Evolutionary conservation across 2,113 vertebrate species (phyloP), one percentile per base, ranked within the genome.

Genomic region (Pterocles burchelli): DNA sequence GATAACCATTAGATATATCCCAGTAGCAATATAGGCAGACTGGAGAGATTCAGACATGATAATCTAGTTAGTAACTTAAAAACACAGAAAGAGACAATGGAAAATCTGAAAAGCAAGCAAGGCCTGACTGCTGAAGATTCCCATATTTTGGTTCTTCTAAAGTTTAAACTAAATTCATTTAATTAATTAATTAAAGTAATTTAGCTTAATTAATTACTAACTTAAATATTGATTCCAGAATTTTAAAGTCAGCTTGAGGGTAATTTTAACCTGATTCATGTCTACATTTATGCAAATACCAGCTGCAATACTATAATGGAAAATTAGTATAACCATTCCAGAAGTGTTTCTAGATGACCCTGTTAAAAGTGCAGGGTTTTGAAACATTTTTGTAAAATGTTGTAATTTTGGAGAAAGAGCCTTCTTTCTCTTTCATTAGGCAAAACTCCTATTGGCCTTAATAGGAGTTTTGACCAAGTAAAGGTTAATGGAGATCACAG

Each of bases 201-300:
- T 91, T 63, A 78, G 29, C 45, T 28, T 87, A 88, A 87, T 93
- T 94, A 89, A 87, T 95, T 78, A 34, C 43, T 89, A 74, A 75
- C 66, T 38, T 85, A 95, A 95, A 89, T 95, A 95, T 91, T 92
- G 66, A 91, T 96, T 90, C 45, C 59, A 93, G 67, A 91, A 77
- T 84, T 92, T 74, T 68, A 48, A 70, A 84, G 34, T 45, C 57
- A 94, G 17, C 70, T 75, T 68, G 62, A 95, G 62, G 14, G 25
- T 75, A 93, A 90, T 95, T 96, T 90, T 70, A 70, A 57, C 34
- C 45, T 75, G 70, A 94, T 94, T 94, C 34, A 45, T 70, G 51
- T 77, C 85, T 91, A 24, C 55, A 31, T 86, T 89, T 84, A 21
- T 45, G n/a, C 46, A 93, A 91, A 94, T 89, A 67, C 34, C 38